Percentiles rank a stretch among this genome's conserved stretches.
These are phyloP conservation scores for Nannospalax galili DNA, from an alignment of 2,113 vertebrate species.

Conservation along the genomic window DNA sequence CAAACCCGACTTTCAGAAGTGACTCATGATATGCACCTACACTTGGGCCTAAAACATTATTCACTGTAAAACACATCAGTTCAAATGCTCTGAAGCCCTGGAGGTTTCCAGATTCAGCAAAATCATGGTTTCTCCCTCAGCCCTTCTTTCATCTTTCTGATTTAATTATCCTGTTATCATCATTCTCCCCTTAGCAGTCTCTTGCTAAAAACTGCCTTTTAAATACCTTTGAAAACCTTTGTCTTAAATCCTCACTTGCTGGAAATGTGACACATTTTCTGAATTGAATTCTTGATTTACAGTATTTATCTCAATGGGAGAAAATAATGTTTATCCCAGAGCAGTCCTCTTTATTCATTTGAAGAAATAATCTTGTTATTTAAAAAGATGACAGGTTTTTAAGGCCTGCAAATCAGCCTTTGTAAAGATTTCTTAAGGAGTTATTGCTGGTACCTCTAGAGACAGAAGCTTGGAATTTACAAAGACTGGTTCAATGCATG, in stretches of 20 bases:
- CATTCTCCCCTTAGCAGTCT: background rate
- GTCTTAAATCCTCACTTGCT: conserved; percentile 8
- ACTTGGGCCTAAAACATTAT: background rate
- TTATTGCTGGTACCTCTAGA: conserved; percentile 60
- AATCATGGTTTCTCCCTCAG: background rate
- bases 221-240: conserved; percentile 25
- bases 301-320: conserved; percentile 58
- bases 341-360: conserved; percentile 44
- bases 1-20: background rate
- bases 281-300: conserved; percentile 40
- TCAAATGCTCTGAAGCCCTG: background rate
- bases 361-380: conserved; percentile 66
- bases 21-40: background rate
- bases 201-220: conserved; percentile 15
- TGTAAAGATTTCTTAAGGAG: conserved; percentile 60
- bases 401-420: conserved; percentile 58
- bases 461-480: conserved; percentile 59
- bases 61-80: background rate
- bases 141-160: background rate
- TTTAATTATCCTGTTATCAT: conserved; percentile 3
- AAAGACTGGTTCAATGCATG: background rate
- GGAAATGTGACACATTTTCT: conserved; percentile 24
- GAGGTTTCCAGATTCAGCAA: background rate
- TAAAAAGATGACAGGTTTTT: conserved; percentile 61
- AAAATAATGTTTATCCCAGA: conserved; percentile 49